Evolutionary conservation across 23 tunicate species (phyloP).

Genomic region (Styela plicata): DNA sequence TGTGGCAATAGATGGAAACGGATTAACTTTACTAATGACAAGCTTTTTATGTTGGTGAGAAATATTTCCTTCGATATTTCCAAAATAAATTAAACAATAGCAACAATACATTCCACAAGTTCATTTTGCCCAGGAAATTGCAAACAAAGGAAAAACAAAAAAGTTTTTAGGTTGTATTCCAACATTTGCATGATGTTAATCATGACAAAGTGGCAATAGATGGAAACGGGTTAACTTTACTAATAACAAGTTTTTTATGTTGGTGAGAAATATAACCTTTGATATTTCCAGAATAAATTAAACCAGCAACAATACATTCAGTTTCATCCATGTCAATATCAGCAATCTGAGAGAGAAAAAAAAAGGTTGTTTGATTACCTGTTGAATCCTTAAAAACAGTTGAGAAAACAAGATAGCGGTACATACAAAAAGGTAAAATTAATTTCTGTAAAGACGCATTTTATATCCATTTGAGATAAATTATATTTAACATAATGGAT

Average conservation of each 20-base stretch:
- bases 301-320: conserved; percentile 94
- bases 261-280: conserved; percentile 98
- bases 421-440: too few relatives aligned
- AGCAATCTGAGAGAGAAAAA: conserved; percentile 35
- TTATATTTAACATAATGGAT: too few relatives aligned
- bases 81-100: conserved; percentile 87
- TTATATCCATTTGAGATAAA: too few relatives aligned
- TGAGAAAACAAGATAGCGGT: too few relatives aligned
- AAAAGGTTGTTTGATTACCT: too few relatives aligned
- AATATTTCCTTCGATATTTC: conserved; percentile 92
- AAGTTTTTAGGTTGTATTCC: too few relatives aligned
- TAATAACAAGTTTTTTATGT: conserved; percentile 87
- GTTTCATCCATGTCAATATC: conserved; percentile 98
- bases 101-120: conserved; percentile 96
- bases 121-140: conserved; percentile 80
- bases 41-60: conserved; percentile 96
- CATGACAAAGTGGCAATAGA: conserved; percentile 45
- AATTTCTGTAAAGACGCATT: too few relatives aligned
- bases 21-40: conserved; percentile 88
- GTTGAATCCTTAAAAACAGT: too few relatives aligned
- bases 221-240: conserved; percentile 94
- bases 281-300: conserved; percentile 83
- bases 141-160: background rate
- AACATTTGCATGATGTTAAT: background rate
- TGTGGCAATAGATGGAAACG: conserved; percentile 80